Conservation (phyloP, 2,888 invertebrate species). For the Schrankia costaestrigalis region DNA sequence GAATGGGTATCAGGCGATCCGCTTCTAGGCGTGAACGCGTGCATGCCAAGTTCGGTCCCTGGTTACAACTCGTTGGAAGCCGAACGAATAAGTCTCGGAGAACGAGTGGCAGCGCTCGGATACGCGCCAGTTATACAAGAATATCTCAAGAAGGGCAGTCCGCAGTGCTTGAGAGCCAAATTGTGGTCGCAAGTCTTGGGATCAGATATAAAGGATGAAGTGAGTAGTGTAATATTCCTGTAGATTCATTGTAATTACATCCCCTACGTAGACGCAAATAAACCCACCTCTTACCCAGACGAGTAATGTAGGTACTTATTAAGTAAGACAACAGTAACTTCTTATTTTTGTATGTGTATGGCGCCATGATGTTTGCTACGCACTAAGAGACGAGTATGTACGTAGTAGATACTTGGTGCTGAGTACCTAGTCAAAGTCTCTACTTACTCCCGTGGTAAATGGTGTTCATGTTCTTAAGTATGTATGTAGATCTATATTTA, state of each 20-base stretch:
- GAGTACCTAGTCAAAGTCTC: too few relatives aligned
- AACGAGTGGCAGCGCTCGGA: constrained; percentile 87
- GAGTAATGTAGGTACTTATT: too few relatives aligned
- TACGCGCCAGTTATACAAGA: constrained; percentile 95
- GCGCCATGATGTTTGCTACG: background rate
- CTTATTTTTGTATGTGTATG: background rate
- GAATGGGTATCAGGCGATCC: constrained; percentile 89
- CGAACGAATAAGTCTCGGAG: constrained; percentile 87
- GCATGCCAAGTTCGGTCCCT: constrained; percentile 74
- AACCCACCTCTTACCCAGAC: too few relatives aligned
- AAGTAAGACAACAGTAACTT: too few relatives aligned
- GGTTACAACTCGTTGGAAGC: constrained; percentile 82
- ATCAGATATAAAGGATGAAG: constrained; percentile 85
- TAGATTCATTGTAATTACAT: too few relatives aligned
- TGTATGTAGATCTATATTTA: too few relatives aligned
- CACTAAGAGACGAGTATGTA: too few relatives aligned
- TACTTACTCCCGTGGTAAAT: too few relatives aligned
- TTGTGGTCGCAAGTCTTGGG: constrained; percentile 94
- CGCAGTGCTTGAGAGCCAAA: constrained; percentile 87
- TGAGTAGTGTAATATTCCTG: too few relatives aligned
- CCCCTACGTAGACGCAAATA: too few relatives aligned
- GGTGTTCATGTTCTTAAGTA: too few relatives aligned
- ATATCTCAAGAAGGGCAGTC: constrained; percentile 92
- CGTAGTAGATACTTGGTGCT: too few relatives aligned
- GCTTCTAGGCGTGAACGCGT: constrained; percentile 86